A percentile compares a stretch with the other conserved stretches of the same genome.
Conservation (phyloP, 2,888 invertebrate genomes). For the Agriotes lineatus region DNA sequence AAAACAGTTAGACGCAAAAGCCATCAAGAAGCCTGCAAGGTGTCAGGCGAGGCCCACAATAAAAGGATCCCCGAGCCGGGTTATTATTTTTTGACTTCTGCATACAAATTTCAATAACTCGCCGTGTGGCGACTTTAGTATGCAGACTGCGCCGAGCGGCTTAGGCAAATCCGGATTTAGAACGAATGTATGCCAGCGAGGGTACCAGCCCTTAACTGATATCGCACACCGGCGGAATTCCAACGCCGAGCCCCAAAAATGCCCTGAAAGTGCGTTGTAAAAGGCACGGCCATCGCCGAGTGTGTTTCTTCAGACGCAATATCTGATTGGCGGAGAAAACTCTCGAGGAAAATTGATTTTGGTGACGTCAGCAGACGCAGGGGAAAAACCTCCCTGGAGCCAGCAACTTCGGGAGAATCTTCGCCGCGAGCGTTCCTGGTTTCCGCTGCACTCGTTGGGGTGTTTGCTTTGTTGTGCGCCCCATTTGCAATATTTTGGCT, state of each 20-base stretch:
- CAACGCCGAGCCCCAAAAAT: not conserved
- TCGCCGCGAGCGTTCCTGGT: too few relatives aligned
- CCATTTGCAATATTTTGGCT: too few relatives aligned
- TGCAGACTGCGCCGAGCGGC: conserved; percentile 45
- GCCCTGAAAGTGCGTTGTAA: conserved; percentile 25
- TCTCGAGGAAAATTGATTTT: conserved; percentile 53
- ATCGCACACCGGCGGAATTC: conserved; percentile 41
- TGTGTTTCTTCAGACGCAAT: conserved; percentile 48
- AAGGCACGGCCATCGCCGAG: conserved; percentile 47
- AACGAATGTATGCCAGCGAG: conserved; percentile 43
- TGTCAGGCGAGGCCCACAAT: conserved; percentile 3
- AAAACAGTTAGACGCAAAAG: too few relatives aligned
- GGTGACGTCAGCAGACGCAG: conserved; percentile 52
- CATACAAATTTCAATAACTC: conserved; percentile 38
- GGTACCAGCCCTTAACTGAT: conserved; percentile 44
- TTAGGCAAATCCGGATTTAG: conserved; percentile 47
- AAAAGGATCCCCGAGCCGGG: not conserved
- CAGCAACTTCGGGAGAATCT: conserved; percentile 34
- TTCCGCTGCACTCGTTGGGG: too few relatives aligned
- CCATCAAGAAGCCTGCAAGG: not conserved
- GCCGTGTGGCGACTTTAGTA: conserved; percentile 31
- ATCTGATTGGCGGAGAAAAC: conserved; percentile 50
- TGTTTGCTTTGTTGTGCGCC: too few relatives aligned
- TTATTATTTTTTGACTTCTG: conserved; percentile 40
- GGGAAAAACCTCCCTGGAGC: conserved; percentile 41